These are phyloP conservation scores for Porites lobata DNA, from an alignment of 92 coral and sea anemone genomes.

Conservation along the genomic window DNA sequence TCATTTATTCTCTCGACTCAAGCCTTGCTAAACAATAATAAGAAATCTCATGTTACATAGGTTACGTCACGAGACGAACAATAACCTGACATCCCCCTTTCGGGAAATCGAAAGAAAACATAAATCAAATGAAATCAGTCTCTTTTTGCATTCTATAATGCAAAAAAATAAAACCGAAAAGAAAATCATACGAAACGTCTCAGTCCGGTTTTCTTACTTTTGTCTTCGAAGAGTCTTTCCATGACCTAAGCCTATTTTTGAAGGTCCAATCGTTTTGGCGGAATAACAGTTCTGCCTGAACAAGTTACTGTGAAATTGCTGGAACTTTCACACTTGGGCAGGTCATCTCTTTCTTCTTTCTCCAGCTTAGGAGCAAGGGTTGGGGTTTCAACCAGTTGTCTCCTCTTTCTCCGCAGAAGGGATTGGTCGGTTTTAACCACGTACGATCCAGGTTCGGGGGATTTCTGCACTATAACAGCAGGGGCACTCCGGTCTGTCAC, in stretches of 20 bases:
- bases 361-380: neutral
- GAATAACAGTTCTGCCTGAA: constrained; percentile 19
- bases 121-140: neutral
- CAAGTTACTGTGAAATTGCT: constrained; percentile 14
- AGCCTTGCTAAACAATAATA: no score
- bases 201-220: constrained; percentile 1
- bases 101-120: neutral
- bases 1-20: no score
- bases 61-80: neutral
- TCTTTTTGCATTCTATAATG: neutral
- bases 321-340: neutral
- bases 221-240: neutral
- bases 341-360: neutral
- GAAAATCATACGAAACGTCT: neutral
- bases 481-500: constrained; percentile 1
- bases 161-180: neutral
- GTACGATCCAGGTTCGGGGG: constrained; percentile 5
- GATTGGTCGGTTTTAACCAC: neutral
- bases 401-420: constrained; percentile 20
- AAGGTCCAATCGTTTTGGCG: constrained; percentile 13
- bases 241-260: neutral
- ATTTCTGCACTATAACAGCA: constrained; percentile 2
- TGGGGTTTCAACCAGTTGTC: neutral
- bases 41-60: no score
- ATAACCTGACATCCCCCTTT: constrained; percentile 8